These are phyloP conservation scores for Diaprepes abbreviatus DNA, from an alignment of 2,888 invertebrate genomes.

Conservation along the genomic window DNA sequence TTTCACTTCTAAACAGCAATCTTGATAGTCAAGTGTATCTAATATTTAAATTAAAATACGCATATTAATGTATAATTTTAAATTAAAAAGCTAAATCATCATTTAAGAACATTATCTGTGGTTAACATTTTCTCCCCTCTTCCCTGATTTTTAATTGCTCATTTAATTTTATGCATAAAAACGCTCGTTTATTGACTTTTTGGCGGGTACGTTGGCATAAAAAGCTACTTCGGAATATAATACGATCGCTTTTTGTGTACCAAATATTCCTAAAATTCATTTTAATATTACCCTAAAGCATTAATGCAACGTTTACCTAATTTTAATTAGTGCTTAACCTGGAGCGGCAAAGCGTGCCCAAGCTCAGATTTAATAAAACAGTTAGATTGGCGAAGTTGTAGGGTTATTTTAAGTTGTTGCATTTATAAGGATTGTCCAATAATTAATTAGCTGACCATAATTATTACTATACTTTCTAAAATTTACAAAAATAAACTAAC, in stretches of 20 bases:
- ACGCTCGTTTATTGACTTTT: conserved; percentile 7
- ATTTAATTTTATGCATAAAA: conserved; percentile 3
- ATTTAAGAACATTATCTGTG: neutral
- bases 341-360: conserved; percentile 41
- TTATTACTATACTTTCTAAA: too few species aligned
- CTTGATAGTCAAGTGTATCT: too few species aligned
- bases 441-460: too few species aligned
- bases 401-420: neutral
- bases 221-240: neutral
- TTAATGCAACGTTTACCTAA: conserved; percentile 47
- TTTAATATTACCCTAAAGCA: conserved; percentile 32
- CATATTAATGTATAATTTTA: neutral
- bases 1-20: too few species aligned
- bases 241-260: conserved; percentile 24
- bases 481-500: too few species aligned
- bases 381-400: conserved; percentile 21
- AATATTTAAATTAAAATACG: too few species aligned
- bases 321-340: conserved; percentile 48
- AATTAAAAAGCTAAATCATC: neutral
- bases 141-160: neutral
- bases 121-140: neutral
- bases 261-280: conserved; percentile 29
- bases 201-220: neutral
- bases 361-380: conserved; percentile 44
- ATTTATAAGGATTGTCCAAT: too few species aligned